A percentile compares a stretch with the other conserved stretches of the same genome.
Evolutionary conservation across 2,797 vertebrate genomes (phyloP).

Genomic region (Nasua narica): DNA sequence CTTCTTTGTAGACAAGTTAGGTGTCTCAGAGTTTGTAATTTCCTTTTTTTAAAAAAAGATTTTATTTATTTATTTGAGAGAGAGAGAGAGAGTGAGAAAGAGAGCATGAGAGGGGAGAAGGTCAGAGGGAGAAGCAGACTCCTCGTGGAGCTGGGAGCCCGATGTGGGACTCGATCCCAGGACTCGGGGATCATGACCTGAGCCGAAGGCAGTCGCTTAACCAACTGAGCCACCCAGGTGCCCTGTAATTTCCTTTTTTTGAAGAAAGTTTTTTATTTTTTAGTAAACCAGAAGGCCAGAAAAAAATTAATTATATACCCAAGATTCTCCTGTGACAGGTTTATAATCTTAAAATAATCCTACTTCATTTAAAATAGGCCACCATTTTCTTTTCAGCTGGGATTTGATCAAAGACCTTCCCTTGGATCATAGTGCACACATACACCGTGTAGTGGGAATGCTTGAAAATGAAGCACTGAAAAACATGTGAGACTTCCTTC

Average conservation of each 20-base stretch:
- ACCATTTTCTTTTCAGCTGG: neutral
- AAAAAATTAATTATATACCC: neutral
- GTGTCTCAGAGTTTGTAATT: neutral
- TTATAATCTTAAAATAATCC: conserved; percentile 2
- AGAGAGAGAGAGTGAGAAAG: no score
- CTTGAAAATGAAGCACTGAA: neutral
- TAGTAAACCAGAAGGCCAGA: neutral
- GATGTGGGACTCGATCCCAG: no score
- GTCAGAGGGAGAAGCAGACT: no score
- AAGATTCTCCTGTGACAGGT: neutral
- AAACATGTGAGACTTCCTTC: neutral
- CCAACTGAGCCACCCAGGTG: no score
- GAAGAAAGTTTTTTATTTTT: neutral
- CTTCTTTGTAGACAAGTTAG: neutral
- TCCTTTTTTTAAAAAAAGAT: neutral
- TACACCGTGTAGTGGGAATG: neutral
- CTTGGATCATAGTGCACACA: neutral
- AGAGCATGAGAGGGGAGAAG: no score
- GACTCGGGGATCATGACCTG: no score
- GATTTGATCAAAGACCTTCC: neutral
- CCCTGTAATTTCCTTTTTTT: no score
- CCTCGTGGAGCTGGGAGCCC: no score
- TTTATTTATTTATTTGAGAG: no score
- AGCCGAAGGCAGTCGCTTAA: no score
- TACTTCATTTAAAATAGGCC: neutral